phyloP scores from a whole-genome alignment of 2,888 invertebrate species.

The Tyria jacobaeae region DNA sequence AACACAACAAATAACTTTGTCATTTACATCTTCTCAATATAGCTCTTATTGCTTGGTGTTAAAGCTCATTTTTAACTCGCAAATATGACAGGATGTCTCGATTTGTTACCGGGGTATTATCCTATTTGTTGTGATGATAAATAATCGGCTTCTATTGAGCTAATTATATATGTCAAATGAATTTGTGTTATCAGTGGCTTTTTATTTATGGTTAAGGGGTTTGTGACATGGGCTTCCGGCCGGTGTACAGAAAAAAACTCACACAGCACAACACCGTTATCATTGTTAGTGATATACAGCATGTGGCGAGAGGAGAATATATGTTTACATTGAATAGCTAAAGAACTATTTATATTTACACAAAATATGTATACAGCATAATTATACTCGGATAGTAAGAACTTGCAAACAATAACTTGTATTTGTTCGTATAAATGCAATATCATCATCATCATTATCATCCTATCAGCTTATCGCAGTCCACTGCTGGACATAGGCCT shows the following conservation, averaged over 20 bases:
- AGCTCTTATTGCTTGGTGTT: slow-evolving; percentile 35
- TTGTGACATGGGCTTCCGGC: no score
- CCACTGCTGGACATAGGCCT: no score
- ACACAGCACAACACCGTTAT: no score
- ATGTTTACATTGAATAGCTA: neutral
- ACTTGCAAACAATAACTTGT: no score
- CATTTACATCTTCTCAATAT: slow-evolving; percentile 39
- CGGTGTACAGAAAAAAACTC: neutral
- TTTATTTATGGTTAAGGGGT: neutral
- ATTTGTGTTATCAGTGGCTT: slow-evolving; percentile 22
- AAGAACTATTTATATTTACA: neutral
- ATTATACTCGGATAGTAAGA: no score
- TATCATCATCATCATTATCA: no score
- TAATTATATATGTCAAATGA: slow-evolving; percentile 26
- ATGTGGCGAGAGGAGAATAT: neutral
- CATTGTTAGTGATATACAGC: neutral
- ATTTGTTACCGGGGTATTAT: slow-evolving; percentile 62
- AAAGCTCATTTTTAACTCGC: slow-evolving; percentile 42
- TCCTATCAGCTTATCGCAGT: no score
- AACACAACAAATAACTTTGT: slow-evolving; percentile 49
- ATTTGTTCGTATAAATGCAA: no score
- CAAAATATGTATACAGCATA: no score
- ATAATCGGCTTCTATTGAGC: slow-evolving; percentile 37
- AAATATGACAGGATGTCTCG: slow-evolving; percentile 55
- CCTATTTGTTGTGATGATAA: slow-evolving; percentile 57